Percentiles rank a stretch among this genome's conserved stretches.
phyloP scores from a whole-genome alignment of 2,113 vertebrate species.

The Bos javanicus region DNA sequence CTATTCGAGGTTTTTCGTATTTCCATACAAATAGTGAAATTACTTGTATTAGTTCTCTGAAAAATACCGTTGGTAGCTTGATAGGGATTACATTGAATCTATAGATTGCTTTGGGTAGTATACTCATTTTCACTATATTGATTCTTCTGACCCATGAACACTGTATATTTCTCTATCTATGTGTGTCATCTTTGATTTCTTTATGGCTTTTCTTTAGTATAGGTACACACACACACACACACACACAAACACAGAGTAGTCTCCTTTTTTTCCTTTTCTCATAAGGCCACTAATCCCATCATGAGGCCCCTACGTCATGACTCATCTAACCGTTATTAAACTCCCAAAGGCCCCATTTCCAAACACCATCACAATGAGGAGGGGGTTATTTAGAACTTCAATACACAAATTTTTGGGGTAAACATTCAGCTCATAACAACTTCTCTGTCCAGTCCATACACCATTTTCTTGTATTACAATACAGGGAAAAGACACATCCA shows the following conservation, averaged over 20 bases:
- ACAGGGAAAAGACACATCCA: not conserved
- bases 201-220: not conserved
- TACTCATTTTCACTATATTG: not conserved
- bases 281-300: not conserved
- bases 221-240: too few species aligned
- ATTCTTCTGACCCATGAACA: not conserved
- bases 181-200: not conserved
- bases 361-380: not conserved
- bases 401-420: not conserved
- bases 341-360: not conserved
- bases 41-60: not conserved
- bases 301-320: not conserved
- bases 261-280: not conserved
- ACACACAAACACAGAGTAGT: not conserved
- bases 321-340: not conserved
- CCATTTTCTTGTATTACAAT: not conserved
- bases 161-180: not conserved
- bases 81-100: not conserved
- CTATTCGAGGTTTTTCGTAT: not conserved
- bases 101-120: not conserved
- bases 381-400: not conserved
- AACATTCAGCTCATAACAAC: not conserved
- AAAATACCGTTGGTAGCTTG: not conserved
- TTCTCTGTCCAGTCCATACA: not conserved
- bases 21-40: not conserved